These are phyloP conservation scores for Adelosebastes latens DNA, from an alignment of 2,797 vertebrate species.

Conservation along the genomic window DNA sequence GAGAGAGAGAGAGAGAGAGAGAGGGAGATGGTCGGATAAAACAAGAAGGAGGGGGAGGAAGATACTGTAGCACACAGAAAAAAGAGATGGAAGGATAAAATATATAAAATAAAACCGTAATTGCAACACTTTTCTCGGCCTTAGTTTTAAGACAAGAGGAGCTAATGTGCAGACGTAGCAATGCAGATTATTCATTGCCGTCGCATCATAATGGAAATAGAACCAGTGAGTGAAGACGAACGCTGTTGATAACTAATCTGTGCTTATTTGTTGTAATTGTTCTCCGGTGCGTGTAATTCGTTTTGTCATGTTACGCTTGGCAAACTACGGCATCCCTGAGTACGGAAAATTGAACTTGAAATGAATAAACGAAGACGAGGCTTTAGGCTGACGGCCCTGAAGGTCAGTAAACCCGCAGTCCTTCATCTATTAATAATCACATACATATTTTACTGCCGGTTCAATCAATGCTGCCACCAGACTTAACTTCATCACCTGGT, in stretches of 20 bases:
- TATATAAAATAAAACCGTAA: background rate
- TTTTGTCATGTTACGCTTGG: slow-evolving; percentile 36
- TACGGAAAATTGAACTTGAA: slow-evolving; percentile 30
- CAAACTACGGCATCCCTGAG: slow-evolving; percentile 11
- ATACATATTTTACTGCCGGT: slow-evolving; percentile 31
- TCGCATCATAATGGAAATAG: slow-evolving; percentile 9
- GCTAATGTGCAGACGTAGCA: background rate
- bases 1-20: background rate
- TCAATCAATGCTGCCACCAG: slow-evolving; percentile 18
- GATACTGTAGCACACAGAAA: slow-evolving; percentile 13
- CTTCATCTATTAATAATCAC: slow-evolving; percentile 20
- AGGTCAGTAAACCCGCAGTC: slow-evolving; percentile 37
- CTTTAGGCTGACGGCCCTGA: slow-evolving; percentile 21
- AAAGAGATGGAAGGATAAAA: slow-evolving; percentile 13
- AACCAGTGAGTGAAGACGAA: slow-evolving; percentile 11
- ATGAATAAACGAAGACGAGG: slow-evolving; percentile 50
- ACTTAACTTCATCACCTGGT: slow-evolving; percentile 15
- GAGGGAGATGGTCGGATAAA: slow-evolving; percentile 38
- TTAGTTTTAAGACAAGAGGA: slow-evolving; percentile 6
- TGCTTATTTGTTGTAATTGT: slow-evolving; percentile 30
- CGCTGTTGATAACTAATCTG: slow-evolving; percentile 16
- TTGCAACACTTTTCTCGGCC: slow-evolving; percentile 1
- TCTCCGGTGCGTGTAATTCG: slow-evolving; percentile 29
- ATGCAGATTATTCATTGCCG: slow-evolving; percentile 7
- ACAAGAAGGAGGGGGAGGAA: background rate